Conservation (phyloP, 2,888 invertebrate genomes). For the Copidosoma aretas region DNA sequence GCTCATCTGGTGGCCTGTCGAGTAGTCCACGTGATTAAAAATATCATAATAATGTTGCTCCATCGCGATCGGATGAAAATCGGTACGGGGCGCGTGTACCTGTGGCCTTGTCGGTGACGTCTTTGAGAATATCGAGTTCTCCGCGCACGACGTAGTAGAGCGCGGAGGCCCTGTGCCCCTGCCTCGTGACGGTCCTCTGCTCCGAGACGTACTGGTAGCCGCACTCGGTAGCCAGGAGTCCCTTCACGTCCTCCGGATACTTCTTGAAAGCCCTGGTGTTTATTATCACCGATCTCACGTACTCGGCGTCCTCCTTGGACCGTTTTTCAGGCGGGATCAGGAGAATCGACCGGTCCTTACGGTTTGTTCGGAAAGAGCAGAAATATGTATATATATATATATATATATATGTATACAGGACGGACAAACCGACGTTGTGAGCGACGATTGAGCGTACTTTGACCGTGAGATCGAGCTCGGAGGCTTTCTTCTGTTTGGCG, state of each 20-base stretch:
- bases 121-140: slow-evolving; percentile 65
- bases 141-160: slow-evolving; percentile 74
- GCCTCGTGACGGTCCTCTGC: slow-evolving; percentile 69
- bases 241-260: slow-evolving; percentile 66
- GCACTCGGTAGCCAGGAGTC: slow-evolving; percentile 68
- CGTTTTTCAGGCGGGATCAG: slow-evolving; percentile 45
- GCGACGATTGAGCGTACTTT: slow-evolving; percentile 15
- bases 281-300: slow-evolving; percentile 49
- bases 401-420: too few species aligned
- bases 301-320: slow-evolving; percentile 41
- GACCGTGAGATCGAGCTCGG: slow-evolving; percentile 22
- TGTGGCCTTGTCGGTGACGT: slow-evolving; percentile 64
- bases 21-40: background rate
- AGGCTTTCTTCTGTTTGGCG: slow-evolving; percentile 42
- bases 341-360: slow-evolving; percentile 53
- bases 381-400: too few species aligned
- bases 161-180: slow-evolving; percentile 68
- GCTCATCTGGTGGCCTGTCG: slow-evolving; percentile 49
- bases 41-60: too few species aligned
- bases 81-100: slow-evolving; percentile 39
- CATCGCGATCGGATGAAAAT: background rate
- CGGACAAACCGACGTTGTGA: too few species aligned
- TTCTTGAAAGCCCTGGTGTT: slow-evolving; percentile 49
- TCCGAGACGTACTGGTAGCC: slow-evolving; percentile 70
- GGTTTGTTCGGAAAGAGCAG: background rate